Conservation (phyloP, 2,888 invertebrate species). For the Tiphia femorata region DNA sequence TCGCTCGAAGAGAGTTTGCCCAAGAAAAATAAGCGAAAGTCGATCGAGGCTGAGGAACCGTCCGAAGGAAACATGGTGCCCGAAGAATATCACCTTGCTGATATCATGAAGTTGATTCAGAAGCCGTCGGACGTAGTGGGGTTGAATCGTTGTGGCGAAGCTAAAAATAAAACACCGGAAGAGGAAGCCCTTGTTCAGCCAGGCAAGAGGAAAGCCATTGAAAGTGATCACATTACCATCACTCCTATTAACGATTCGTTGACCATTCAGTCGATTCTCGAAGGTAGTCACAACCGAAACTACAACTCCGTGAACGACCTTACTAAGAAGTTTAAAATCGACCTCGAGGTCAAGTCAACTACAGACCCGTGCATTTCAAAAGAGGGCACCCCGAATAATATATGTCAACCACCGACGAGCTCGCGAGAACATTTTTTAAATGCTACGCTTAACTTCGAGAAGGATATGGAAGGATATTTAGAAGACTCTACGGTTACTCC, state of each 20-base stretch:
- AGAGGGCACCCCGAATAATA: not conserved
- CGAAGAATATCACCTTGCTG: constrained; percentile 51
- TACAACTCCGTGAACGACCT: not conserved
- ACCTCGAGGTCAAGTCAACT: not conserved
- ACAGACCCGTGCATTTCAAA: too few relatives aligned
- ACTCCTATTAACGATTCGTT: not conserved
- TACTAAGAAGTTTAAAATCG: constrained; percentile 7
- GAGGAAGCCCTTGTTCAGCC: constrained; percentile 15
- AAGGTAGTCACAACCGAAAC: too few relatives aligned
- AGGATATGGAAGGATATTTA: not conserved
- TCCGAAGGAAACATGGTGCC: constrained; percentile 32
- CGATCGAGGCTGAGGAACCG: constrained; percentile 33
- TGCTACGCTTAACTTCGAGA: too few relatives aligned
- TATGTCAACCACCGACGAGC: not conserved
- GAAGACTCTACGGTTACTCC: not conserved
- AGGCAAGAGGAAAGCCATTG: constrained; percentile 45
- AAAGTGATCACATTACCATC: constrained; percentile 35
- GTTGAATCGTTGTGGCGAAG: too few relatives aligned
- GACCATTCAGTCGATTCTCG: too few relatives aligned
- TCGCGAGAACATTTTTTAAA: too few relatives aligned
- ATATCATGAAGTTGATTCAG: constrained; percentile 58
- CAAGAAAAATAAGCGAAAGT: constrained; percentile 54
- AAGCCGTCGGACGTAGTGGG: constrained; percentile 33
- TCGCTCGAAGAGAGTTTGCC: constrained; percentile 50
- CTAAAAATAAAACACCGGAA: not conserved